Evolutionary conservation across 2,113 vertebrate species (phyloP).

Genomic region (Monopterus albus): DNA sequence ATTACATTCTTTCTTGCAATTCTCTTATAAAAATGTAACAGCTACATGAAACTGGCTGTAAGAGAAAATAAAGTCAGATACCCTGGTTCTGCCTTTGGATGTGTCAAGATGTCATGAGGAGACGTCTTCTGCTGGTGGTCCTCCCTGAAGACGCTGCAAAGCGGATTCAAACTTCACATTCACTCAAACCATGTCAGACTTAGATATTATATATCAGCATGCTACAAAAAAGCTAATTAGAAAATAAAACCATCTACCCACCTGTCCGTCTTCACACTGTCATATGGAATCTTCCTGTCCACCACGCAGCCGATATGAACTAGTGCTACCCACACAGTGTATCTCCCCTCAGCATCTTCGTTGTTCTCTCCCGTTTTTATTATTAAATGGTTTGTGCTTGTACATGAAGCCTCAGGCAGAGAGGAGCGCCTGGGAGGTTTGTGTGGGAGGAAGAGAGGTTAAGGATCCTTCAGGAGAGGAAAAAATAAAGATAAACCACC

Average conservation of each 20-base stretch:
- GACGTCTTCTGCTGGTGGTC: not conserved
- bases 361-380: conserved; percentile 32
- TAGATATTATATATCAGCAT: not conserved
- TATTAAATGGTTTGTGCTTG: conserved; percentile 19
- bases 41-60: not conserved
- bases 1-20: no score
- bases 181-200: not conserved
- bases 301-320: conserved; percentile 31
- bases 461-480: conserved; percentile 59
- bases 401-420: conserved; percentile 39
- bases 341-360: conserved; percentile 46
- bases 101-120: conserved; percentile 30
- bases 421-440: conserved; percentile 53
- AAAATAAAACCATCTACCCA: conserved; percentile 18
- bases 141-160: conserved; percentile 32
- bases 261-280: conserved; percentile 48
- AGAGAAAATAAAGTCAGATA: conserved; percentile 21
- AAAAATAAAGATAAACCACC: conserved; percentile 49
- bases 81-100: conserved; percentile 38
- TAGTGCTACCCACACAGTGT: conserved; percentile 49
- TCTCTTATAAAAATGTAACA: not conserved
- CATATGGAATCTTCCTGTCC: conserved; percentile 34
- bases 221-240: not conserved
- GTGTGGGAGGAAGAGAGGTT: conserved; percentile 77
- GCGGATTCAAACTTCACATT: conserved; percentile 36